These are phyloP conservation scores for Callithrix jacchus DNA, from an alignment of 2,113 vertebrate species.

Conservation along the genomic window DNA sequence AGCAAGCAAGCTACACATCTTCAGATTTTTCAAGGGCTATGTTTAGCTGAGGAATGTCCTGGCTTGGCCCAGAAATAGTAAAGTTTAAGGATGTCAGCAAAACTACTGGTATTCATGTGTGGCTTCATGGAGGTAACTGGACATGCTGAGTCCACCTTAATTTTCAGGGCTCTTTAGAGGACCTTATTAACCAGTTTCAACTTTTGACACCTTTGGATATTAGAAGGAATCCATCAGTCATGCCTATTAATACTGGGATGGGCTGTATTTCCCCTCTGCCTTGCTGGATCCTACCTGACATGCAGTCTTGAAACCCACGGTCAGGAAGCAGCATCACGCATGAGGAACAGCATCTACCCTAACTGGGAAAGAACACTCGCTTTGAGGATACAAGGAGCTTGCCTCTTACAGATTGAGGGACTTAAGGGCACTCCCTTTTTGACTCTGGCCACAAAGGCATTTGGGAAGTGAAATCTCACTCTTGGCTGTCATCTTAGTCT, in stretches of 20 bases:
- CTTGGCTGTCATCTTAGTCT: not conserved
- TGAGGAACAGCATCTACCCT: not conserved
- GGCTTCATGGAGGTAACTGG: conserved; percentile 91
- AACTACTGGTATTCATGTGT: conserved; percentile 91
- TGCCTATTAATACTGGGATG: not conserved
- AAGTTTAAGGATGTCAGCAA: conserved; percentile 80
- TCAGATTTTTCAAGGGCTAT: conserved; percentile 91
- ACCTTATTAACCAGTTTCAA: not conserved
- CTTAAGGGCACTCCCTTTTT: not conserved
- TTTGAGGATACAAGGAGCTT: not conserved
- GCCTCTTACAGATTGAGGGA: not conserved
- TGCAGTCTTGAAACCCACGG: not conserved
- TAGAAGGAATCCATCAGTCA: not conserved
- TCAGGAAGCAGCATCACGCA: not conserved
- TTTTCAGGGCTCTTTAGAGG: conserved; percentile 89
- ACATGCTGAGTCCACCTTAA: conserved; percentile 88
- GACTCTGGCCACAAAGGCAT: not conserved
- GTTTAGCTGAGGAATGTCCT: conserved; percentile 92
- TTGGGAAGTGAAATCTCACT: not conserved
- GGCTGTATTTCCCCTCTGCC: not conserved
- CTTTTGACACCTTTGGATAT: not conserved
- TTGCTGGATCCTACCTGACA: not conserved
- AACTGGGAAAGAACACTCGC: not conserved
- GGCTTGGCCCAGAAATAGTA: conserved; percentile 82
- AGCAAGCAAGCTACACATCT: conserved; percentile 89